phyloP scores from a whole-genome alignment of 2,888 invertebrate genomes.

The Osmoderma eremita region DNA sequence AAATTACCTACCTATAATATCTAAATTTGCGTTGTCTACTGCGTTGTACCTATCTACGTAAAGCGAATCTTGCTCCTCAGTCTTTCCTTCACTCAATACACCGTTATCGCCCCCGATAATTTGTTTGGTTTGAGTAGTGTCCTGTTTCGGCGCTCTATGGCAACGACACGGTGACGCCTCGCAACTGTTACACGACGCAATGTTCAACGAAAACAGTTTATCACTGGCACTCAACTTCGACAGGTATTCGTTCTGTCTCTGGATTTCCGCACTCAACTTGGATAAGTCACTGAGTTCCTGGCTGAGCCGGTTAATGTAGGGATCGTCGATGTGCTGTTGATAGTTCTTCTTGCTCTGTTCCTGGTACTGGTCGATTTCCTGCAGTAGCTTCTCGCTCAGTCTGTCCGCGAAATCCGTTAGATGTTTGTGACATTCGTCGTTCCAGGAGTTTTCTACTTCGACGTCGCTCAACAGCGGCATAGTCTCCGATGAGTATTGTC shows the following conservation, averaged over 20 bases:
- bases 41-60: conserved; percentile 47
- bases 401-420: conserved; percentile 84
- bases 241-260: conserved; percentile 70
- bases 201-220: conserved; percentile 59
- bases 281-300: conserved; percentile 70
- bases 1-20: conserved; percentile 32
- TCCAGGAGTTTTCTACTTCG: conserved; percentile 63
- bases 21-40: conserved; percentile 42
- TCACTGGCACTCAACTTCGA: conserved; percentile 67
- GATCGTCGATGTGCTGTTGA: conserved; percentile 67
- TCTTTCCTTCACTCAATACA: conserved; percentile 1
- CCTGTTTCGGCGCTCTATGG: conserved; percentile 19
- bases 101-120: conserved; percentile 51
- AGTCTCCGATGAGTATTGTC: conserved; percentile 51
- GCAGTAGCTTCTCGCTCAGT: conserved; percentile 81
- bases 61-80: conserved; percentile 35
- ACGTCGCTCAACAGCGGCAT: conserved; percentile 54
- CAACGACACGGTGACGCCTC: conserved; percentile 60
- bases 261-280: conserved; percentile 69
- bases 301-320: conserved; percentile 69
- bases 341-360: conserved; percentile 64
- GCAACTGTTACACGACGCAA: conserved; percentile 63
- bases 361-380: conserved; percentile 76
- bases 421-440: conserved; percentile 74
- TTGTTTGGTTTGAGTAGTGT: conserved; percentile 52